Conservation (phyloP, 1,140 invertebrate genomes). For the Diabrotica virgifera region DNA sequence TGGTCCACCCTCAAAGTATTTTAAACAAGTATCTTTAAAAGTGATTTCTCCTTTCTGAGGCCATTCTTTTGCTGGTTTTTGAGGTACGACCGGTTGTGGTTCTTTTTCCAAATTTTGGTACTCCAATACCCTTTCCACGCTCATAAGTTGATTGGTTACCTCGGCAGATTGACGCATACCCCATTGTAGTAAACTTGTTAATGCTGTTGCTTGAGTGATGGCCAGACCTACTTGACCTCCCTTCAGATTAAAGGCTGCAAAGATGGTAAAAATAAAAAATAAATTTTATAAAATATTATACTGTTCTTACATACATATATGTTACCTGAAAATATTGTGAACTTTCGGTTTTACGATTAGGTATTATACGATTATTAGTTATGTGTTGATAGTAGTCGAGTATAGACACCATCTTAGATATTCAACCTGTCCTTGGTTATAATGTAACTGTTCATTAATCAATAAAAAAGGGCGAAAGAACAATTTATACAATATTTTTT, state of each 20-base stretch:
- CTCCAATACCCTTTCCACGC: conserved; percentile 73
- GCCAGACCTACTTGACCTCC: conserved; percentile 57
- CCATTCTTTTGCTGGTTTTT: conserved; percentile 45
- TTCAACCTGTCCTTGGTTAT: no score
- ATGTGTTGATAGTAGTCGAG: no score
- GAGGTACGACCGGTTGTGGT: conserved; percentile 50
- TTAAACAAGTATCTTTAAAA: conserved; percentile 53
- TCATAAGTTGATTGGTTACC: conserved; percentile 75
- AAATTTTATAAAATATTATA: neutral
- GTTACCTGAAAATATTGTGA: no score
- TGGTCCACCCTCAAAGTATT: conserved; percentile 52
- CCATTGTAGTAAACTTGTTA: conserved; percentile 64
- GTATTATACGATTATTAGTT: no score
- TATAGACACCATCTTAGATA: no score
- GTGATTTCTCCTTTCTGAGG: conserved; percentile 48
- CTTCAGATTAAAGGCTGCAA: conserved; percentile 37
- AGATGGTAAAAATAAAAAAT: neutral
- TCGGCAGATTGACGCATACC: conserved; percentile 69
- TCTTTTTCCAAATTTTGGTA: conserved; percentile 64
- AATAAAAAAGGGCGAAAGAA: no score
- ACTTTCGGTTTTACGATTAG: no score
- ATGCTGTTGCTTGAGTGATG: conserved; percentile 54
- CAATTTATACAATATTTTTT: no score
- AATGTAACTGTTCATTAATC: no score
- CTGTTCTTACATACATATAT: no score